Evolutionary conservation across 1,140 invertebrate genomes (phyloP), one percentile per base, ranked within the genome.

Genomic region (Cydia strobilella): DNA sequence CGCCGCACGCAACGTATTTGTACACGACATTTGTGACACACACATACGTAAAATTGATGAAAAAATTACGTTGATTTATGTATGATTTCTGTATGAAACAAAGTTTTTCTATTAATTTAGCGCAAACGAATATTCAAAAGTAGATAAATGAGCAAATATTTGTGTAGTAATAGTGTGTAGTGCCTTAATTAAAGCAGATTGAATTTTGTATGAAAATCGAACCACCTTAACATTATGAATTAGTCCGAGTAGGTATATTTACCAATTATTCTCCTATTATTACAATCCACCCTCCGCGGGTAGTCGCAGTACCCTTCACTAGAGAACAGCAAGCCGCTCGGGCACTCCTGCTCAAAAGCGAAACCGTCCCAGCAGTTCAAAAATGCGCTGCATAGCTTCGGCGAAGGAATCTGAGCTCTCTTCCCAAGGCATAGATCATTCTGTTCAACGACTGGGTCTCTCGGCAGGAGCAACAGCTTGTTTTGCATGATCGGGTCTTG

Each of bases 331-430:
- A 96, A 81, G 10, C 94, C 94, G 13, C 86, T 84, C 0, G 95
- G 95, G 79, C 96, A 96, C 12, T 94, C 91, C 82, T 96, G 94
- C 77, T 96, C 95, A 6, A 95, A 89, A 0, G 94, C 95, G 54
- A 93, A 92, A 1, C 95, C 95, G 79, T 96, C 95, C 96, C 95
- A 96, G 77, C 96, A 96, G 82, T 96, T 96, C 0, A 96, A 77
- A 82, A 95, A 96, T 80, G 93, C 94, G 25, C 93, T 94, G 81
- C 96, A 96, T 10, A 93, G 92, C 10, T 90, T 94, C 0, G 92
- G 89, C 27, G 94, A 95, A 0, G 95, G 93, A 75, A 95, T 95
- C 81, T 95, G 95, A 25, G 95, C 94, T 54, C 95, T 79, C 62
- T 79, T 84, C 1, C 86, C 90, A 45, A 81, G 73, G 75, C 90